Evolutionary conservation across 2,113 vertebrate species (phyloP).

Genomic region (Neoarius graeffei): DNA sequence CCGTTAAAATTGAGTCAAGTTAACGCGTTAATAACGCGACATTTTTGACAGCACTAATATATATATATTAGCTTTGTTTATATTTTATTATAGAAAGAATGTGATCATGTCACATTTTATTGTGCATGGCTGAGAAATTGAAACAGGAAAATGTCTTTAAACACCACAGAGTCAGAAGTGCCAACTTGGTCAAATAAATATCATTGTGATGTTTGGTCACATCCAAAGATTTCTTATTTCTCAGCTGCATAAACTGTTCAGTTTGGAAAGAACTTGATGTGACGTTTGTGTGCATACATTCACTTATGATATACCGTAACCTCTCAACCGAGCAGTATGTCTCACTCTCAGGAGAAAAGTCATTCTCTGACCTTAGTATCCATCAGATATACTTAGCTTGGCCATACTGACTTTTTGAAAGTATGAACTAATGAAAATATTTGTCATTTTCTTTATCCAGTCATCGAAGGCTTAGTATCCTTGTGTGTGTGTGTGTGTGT

Average conservation of each 20-base stretch:
- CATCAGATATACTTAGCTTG: slow-evolving; percentile 25
- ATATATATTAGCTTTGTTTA: not conserved
- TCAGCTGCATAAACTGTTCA: not conserved
- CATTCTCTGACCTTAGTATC: slow-evolving; percentile 37
- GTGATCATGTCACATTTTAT: no score
- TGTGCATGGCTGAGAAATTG: no score
- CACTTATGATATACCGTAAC: no score
- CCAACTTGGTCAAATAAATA: not conserved
- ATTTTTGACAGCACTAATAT: no score
- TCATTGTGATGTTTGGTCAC: not conserved
- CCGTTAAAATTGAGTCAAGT: no score
- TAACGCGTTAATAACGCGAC: no score
- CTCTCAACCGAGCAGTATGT: no score
- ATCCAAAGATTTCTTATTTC: not conserved
- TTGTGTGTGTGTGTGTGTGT: not conserved
- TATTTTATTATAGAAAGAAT: not conserved
- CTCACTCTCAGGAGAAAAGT: slow-evolving; percentile 7
- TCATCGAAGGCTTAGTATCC: not conserved
- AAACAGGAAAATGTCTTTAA: no score
- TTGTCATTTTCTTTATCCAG: slow-evolving; percentile 36
- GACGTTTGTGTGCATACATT: not conserved
- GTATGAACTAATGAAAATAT: not conserved
- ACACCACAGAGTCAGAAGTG: no score
- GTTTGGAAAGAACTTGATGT: not conserved
- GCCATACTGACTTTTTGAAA: slow-evolving; percentile 13